A percentile compares a stretch with the other conserved stretches of the same genome.
Evolutionary conservation across 2,113 vertebrate genomes (phyloP).

Genomic region (Colius striatus): DNA sequence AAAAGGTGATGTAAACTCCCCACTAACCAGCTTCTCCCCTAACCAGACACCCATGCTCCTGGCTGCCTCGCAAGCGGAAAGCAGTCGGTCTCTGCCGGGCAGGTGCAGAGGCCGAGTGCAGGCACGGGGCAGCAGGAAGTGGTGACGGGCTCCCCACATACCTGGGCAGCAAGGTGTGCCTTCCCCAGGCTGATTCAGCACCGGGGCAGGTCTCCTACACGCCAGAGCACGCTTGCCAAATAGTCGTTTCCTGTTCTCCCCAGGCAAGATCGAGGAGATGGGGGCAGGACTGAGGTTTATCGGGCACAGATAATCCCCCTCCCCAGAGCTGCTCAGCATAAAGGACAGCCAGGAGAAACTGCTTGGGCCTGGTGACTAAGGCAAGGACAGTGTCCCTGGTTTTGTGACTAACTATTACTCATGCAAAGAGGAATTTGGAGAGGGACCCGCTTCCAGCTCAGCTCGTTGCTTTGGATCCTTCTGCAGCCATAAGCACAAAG

Average conservation of each 20-base stretch:
- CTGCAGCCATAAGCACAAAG: slow-evolving; percentile 50
- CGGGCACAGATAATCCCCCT: background rate
- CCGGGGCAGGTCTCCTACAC: slow-evolving; percentile 24
- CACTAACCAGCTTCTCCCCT: background rate
- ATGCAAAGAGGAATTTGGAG: slow-evolving; percentile 36
- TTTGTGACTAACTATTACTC: slow-evolving; percentile 62
- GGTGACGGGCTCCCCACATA: slow-evolving; percentile 16
- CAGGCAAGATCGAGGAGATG: background rate
- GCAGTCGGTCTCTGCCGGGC: background rate
- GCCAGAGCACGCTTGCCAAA: slow-evolving; percentile 8
- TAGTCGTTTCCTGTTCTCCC: slow-evolving; percentile 37
- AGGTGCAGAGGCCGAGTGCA: too few relatives aligned
- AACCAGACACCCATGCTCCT: background rate
- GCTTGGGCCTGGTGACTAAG: slow-evolving; percentile 40
- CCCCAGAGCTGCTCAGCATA: background rate
- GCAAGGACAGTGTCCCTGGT: background rate
- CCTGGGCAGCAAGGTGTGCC: slow-evolving; percentile 63
- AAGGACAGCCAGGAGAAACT: background rate
- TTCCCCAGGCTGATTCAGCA: slow-evolving; percentile 63
- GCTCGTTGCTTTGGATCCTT: background rate
- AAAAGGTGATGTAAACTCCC: background rate
- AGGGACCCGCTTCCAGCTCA: background rate
- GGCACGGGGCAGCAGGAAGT: slow-evolving; percentile 51
- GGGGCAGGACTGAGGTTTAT: background rate
- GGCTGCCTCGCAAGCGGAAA: background rate